These are phyloP conservation scores for Lithosia quadra DNA, from an alignment of 2,888 invertebrate species.

Conservation along the genomic window DNA sequence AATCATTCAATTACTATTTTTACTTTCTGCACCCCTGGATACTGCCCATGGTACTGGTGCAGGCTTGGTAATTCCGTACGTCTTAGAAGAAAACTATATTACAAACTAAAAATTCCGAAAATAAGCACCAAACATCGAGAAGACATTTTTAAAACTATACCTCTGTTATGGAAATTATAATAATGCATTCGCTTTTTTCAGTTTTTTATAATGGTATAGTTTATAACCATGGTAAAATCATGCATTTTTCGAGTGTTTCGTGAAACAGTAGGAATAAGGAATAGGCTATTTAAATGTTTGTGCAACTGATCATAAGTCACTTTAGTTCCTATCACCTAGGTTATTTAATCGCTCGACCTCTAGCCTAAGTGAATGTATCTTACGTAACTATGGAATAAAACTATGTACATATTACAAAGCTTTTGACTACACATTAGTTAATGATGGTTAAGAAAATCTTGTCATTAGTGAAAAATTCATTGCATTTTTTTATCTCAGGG, in stretches of 20 bases:
- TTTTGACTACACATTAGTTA: background rate
- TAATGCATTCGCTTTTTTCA: too few relatives aligned
- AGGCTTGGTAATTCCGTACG: constrained; percentile 73
- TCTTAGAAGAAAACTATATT: constrained; percentile 49
- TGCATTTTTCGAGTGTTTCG: constrained; percentile 2
- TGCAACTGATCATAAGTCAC: background rate
- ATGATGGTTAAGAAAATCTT: background rate
- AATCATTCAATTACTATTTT: constrained; percentile 80
- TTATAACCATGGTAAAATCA: constrained; percentile 9
- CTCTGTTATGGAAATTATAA: background rate
- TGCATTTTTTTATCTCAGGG: too few relatives aligned
- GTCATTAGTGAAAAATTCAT: background rate
- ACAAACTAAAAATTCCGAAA: constrained; percentile 70
- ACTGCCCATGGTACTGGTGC: constrained; percentile 70
- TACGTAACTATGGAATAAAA: background rate
- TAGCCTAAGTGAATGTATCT: background rate
- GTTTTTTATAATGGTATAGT: too few relatives aligned
- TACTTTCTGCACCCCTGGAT: constrained; percentile 81
- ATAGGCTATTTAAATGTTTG: background rate
- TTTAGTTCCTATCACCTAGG: background rate
- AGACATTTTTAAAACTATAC: constrained; percentile 21
- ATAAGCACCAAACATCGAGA: constrained; percentile 36
- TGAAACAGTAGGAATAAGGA: background rate
- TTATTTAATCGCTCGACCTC: too few relatives aligned
- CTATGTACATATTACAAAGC: background rate